Evolutionary conservation across 2,797 vertebrate species (phyloP), one percentile per base, ranked within the genome.

Genomic region (Pygocentrus nattereri): DNA sequence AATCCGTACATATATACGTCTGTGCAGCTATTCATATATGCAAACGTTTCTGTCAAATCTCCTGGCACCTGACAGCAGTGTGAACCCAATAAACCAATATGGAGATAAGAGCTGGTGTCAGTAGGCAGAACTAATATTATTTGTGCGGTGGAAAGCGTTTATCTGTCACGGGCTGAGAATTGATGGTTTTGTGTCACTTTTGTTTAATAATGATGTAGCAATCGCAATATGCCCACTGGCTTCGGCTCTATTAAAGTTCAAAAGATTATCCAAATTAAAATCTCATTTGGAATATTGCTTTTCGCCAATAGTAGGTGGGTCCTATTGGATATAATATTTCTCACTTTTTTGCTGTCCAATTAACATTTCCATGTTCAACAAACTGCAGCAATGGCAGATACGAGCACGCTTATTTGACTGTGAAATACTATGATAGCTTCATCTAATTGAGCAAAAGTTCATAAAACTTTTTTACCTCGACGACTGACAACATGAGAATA

Each of bases 201-300:
- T 94, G 93, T 94, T 94, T 94, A 94, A 95, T 94, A 94, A 95
- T 94, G 93, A 94, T 93, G 94, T 94, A 93, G 93, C 93, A 94
- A 94, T 93, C 92, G 92, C 93, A 94, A 94, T 94, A 93, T 94
- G 93, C 92, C 93, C 91, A 91, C 90, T 89, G 93, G 93, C 93
- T 94, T 91, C 88, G 89, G 93, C 94, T 93, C 93, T 92, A 94
- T 95, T 94, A 94, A 94, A 94, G 93, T 94, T 94, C 92, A 94
- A 94, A 95, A 94, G 93, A 95, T 95, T 94, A 94, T 94, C 94
- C 93, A 94, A 95, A 94, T 95, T 89, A 94, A 93, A 95, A 95
- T 95, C 93, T 94, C 93, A 94, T 95, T 94, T 94, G 93, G 92
- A 94, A 94, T 95, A 95, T 95, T 95, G 94, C 94, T 92, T 94